Conservation (phyloP, 2,113 vertebrate genomes). For the Anas platyrhynchos region DNA sequence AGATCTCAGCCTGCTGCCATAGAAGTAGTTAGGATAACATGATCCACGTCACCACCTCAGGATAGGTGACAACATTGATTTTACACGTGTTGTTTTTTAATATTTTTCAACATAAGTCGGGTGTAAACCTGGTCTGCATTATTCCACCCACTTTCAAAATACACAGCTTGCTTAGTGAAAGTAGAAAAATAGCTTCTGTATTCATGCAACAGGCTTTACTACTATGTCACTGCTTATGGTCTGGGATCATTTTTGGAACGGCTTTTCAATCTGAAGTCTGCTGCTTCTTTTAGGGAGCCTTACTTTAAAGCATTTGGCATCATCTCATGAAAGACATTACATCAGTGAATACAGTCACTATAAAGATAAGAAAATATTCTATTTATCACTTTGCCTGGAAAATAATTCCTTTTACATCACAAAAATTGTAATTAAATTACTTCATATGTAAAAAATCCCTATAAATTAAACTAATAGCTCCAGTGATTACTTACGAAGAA, state of each 20-base stretch:
- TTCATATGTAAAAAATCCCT: background rate
- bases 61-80: background rate
- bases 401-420: background rate
- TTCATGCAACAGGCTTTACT: background rate
- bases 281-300: slow-evolving; percentile 9
- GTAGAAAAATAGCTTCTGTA: background rate
- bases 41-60: background rate
- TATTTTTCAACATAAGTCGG: background rate
- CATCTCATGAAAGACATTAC: slow-evolving; percentile 2
- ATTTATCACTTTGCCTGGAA: background rate
- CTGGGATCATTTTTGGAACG: background rate
- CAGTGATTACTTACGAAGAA: background rate
- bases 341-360: background rate
- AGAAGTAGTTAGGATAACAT: background rate
- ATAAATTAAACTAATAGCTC: background rate
- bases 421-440: background rate
- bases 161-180: background rate
- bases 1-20: background rate
- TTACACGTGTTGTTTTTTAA: background rate
- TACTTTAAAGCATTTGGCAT: slow-evolving; percentile 17
- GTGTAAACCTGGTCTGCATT: background rate
- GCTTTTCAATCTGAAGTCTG: slow-evolving; percentile 15
- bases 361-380: slow-evolving; percentile 9
- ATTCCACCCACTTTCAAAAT: slow-evolving; percentile 1
- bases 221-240: background rate